Evolutionary conservation across 2,888 invertebrate genomes (phyloP).

Genomic region (Spisula solida): DNA sequence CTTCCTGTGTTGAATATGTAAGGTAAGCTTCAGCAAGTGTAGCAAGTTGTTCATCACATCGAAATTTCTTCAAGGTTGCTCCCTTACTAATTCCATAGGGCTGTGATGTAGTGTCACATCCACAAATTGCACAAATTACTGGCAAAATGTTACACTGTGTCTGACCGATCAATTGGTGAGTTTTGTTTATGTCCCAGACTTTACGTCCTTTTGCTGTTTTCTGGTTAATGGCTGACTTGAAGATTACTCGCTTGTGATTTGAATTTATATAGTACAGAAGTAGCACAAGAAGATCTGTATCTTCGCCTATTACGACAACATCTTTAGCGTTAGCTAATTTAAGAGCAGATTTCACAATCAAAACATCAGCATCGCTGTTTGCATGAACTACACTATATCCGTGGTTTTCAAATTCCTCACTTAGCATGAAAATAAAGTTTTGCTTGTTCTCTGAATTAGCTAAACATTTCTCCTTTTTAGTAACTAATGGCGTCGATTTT

Average conservation of each 20-base stretch:
- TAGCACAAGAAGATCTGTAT: constrained; percentile 56
- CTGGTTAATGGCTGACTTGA: neutral
- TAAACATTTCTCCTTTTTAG: constrained; percentile 52
- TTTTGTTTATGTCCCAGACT: constrained; percentile 23
- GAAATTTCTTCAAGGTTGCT: neutral
- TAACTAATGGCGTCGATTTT: constrained; percentile 21
- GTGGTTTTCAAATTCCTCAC: neutral
- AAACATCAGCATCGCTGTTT: constrained; percentile 42
- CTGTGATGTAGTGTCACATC: constrained; percentile 34
- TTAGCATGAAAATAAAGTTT: constrained; percentile 25
- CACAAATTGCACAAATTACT: constrained; percentile 19
- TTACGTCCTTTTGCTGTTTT: neutral
- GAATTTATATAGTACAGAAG: constrained; percentile 26
- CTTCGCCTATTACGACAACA: constrained; percentile 40
- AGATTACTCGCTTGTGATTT: neutral
- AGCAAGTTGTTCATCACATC: neutral
- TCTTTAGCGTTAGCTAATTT: neutral
- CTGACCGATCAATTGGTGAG: neutral
- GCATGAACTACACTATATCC: constrained; percentile 32
- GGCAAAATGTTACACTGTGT: neutral
- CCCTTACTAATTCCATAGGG: constrained; percentile 17
- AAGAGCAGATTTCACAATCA: constrained; percentile 48
- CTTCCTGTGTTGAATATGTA: neutral
- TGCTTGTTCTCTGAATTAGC: constrained; percentile 53
- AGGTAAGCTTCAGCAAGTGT: neutral